Conservation (phyloP, 1,140 invertebrate genomes). For the Druon quercuslanigerum region DNA sequence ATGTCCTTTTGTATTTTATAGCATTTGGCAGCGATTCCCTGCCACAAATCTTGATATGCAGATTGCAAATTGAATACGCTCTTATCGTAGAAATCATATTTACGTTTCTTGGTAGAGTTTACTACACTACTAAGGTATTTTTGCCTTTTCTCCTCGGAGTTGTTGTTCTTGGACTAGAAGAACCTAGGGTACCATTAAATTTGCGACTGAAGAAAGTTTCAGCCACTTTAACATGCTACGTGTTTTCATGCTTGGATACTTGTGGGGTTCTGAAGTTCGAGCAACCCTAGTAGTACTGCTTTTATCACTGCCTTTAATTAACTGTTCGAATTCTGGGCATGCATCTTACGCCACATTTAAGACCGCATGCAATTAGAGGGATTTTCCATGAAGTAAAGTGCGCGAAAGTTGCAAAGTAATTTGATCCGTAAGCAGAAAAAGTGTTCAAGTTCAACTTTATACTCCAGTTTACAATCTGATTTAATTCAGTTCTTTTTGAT, state of each 20-base stretch:
- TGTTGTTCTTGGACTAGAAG: slow-evolving; percentile 14
- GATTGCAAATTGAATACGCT: no score
- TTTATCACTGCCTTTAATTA: slow-evolving; percentile 29
- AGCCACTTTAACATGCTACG: slow-evolving; percentile 26
- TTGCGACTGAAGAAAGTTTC: slow-evolving; percentile 30
- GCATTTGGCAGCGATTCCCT: no score
- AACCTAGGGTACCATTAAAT: slow-evolving; percentile 20
- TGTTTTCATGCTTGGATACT: slow-evolving; percentile 29
- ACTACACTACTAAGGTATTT: background rate
- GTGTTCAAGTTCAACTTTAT: background rate
- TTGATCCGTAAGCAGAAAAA: background rate
- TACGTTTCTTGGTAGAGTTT: background rate
- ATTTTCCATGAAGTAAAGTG: no score
- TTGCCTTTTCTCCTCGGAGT: background rate
- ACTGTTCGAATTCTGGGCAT: slow-evolving; percentile 11
- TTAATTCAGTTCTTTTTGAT: no score
- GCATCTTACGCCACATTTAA: slow-evolving; percentile 26
- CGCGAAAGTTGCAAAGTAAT: no score
- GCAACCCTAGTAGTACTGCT: slow-evolving; percentile 21
- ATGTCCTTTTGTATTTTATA: no score
- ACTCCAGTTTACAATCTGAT: background rate
- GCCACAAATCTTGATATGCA: no score
- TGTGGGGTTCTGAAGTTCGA: slow-evolving; percentile 25
- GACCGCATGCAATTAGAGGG: slow-evolving; percentile 1
- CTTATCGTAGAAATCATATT: background rate